Conservation (phyloP, 2,888 invertebrate genomes). For the Dolichopus griseipennis region DNA sequence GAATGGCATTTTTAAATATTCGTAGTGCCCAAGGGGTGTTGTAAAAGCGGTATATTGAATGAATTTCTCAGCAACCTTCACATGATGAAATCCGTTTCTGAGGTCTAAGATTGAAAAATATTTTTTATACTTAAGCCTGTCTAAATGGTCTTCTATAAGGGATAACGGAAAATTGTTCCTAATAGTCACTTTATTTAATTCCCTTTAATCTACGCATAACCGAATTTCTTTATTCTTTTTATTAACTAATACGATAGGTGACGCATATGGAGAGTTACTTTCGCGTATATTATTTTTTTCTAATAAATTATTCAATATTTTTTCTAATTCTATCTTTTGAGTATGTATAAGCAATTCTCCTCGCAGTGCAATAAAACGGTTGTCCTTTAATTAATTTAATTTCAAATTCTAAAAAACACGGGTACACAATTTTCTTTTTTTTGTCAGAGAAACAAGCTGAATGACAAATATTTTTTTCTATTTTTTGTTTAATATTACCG, state of each 20-base stretch:
- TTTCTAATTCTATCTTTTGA: conserved; percentile 19
- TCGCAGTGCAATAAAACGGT: conserved; percentile 18
- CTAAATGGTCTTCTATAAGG: conserved; percentile 18
- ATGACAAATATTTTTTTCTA: conserved; percentile 9
- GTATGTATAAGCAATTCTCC: conserved; percentile 17
- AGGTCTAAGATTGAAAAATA: conserved; percentile 23
- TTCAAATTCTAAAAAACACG: conserved; percentile 14
- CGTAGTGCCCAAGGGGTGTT: too few species aligned
- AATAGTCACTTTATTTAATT: conserved; percentile 14
- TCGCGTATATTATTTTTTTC: conserved; percentile 18
- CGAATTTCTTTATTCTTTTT: conserved; percentile 20
- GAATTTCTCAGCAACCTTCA: conserved; percentile 20
- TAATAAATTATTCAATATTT: conserved; percentile 17
- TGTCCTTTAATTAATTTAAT: conserved; percentile 16
- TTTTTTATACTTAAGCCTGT: conserved; percentile 20
- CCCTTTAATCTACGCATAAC: conserved; percentile 15
- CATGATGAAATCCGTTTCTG: conserved; percentile 25
- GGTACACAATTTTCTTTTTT: conserved; percentile 5
- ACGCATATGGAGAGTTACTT: conserved; percentile 22
- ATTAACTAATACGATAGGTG: conserved; percentile 21
- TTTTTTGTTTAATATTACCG: background rate
- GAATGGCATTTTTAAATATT: conserved; percentile 22
- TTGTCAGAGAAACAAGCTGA: conserved; percentile 9
- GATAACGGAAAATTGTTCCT: conserved; percentile 16
- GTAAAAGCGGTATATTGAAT: conserved; percentile 20